phyloP scores from a whole-genome alignment of 2,888 invertebrate genomes.

The Blastobasis lacticolella region DNA sequence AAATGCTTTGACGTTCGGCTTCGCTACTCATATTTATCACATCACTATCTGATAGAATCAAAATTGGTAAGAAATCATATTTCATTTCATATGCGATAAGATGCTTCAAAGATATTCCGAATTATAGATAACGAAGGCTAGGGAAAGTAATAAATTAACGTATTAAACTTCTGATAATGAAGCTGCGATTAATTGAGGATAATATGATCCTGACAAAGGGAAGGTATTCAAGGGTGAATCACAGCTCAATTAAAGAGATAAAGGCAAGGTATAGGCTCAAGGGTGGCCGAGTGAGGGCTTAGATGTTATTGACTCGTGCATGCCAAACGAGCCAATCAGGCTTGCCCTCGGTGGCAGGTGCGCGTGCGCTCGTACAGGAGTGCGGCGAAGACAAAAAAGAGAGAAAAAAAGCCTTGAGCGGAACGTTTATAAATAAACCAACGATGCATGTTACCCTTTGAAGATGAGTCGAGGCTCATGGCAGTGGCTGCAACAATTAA shows the following conservation, averaged over 20 bases:
- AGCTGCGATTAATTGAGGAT: not conserved
- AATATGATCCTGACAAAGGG: not conserved
- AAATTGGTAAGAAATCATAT: too few relatives aligned
- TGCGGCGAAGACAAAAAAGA: constrained; percentile 15
- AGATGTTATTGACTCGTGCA: constrained; percentile 60
- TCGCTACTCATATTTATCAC: constrained; percentile 22
- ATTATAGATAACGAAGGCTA: too few relatives aligned
- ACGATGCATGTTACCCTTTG: constrained; percentile 58
- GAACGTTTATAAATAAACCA: constrained; percentile 63
- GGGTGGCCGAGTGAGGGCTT: constrained; percentile 43
- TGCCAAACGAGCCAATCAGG: constrained; percentile 45
- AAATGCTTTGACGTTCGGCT: constrained; percentile 20
- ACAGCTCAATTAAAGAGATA: constrained; percentile 32
- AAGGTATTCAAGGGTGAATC: constrained; percentile 1
- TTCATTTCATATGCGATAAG: too few relatives aligned
- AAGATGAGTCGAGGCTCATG: constrained; percentile 16
- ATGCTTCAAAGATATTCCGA: too few relatives aligned
- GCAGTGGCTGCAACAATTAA: too few relatives aligned
- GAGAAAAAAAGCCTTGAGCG: constrained; percentile 36
- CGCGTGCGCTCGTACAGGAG: constrained; percentile 43
- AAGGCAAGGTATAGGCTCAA: constrained; percentile 44
- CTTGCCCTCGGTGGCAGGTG: constrained; percentile 44
- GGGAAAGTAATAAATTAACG: too few relatives aligned
- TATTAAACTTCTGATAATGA: too few relatives aligned
- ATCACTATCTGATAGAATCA: constrained; percentile 4